Percentiles rank a stretch among this genome's conserved stretches.
Evolutionary conservation across 2,888 invertebrate species (phyloP).

Genomic region (Ochropleura plecta): DNA sequence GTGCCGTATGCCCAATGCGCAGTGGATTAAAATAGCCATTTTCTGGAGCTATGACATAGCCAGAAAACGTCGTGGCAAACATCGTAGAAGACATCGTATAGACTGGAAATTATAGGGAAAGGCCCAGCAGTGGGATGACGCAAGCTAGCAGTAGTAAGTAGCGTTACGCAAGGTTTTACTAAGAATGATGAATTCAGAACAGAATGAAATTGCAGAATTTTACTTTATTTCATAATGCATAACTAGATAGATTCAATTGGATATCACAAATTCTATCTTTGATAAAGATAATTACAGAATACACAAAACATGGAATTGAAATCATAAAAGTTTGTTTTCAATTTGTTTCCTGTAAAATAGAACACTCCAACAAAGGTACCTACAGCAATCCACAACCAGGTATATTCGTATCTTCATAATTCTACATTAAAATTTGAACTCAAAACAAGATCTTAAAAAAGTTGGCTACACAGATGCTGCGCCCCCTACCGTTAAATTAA

Average conservation of each 20-base stretch:
- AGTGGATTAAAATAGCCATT: too few species aligned
- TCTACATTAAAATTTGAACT: constrained; percentile 65
- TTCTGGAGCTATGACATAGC: too few species aligned
- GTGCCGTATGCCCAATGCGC: too few species aligned
- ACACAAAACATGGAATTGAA: not conserved
- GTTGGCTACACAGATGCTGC: constrained; percentile 61
- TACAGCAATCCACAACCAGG: constrained; percentile 42
- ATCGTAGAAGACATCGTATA: too few species aligned
- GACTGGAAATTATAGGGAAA: too few species aligned
- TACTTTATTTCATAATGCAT: not conserved
- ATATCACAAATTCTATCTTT: not conserved
- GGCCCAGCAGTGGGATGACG: too few species aligned
- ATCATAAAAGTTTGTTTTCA: not conserved
- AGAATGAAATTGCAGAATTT: too few species aligned
- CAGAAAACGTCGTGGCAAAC: too few species aligned
- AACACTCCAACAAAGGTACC: not conserved
- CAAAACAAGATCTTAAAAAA: constrained; percentile 58
- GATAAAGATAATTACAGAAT: not conserved
- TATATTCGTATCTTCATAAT: constrained; percentile 54
- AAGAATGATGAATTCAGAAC: not conserved
- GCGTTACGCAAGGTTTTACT: not conserved
- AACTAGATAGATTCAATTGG: not conserved
- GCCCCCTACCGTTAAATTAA: constrained; percentile 79
- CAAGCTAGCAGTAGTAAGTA: too few species aligned
- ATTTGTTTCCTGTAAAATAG: constrained; percentile 1